Evolutionary conservation across 64 coral and sea anemone species (phyloP).

Genomic region (Montipora foliosa): DNA sequence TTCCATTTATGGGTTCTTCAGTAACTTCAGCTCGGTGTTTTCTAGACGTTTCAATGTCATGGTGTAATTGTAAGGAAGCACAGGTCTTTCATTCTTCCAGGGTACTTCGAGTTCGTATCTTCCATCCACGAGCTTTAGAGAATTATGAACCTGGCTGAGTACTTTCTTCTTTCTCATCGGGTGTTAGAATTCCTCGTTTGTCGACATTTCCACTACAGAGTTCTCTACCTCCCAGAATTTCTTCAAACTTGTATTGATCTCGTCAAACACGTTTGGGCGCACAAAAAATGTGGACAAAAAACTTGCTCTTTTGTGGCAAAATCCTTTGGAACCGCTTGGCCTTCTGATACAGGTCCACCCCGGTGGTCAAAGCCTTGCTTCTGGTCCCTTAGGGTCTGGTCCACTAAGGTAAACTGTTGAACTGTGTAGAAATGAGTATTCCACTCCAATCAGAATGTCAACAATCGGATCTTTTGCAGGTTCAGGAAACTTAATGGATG

Average conservation of each 20-base stretch:
- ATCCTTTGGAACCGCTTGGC: neutral
- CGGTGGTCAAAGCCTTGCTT: constrained; percentile 52
- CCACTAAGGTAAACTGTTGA: constrained; percentile 55
- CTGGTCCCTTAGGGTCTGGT: constrained; percentile 46
- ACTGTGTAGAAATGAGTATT: constrained; percentile 56
- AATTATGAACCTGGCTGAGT: constrained; percentile 35
- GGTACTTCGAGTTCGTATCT: constrained; percentile 47
- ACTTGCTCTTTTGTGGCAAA: neutral
- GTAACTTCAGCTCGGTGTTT: constrained; percentile 77
- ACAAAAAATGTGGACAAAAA: constrained; percentile 16
- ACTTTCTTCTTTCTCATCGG: constrained; percentile 5
- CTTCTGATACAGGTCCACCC: constrained; percentile 22
- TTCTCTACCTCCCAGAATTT: constrained; percentile 13
- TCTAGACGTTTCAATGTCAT: constrained; percentile 60
- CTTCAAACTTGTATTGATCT: neutral
- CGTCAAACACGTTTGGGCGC: constrained; percentile 5
- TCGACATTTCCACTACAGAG: constrained; percentile 64
- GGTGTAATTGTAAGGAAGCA: neutral
- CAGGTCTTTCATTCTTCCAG: constrained; percentile 63
- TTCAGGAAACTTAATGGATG: neutral
- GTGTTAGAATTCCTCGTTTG: neutral
- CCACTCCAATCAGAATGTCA: constrained; percentile 71
- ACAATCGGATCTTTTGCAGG: constrained; percentile 40
- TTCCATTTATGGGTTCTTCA: constrained; percentile 37
- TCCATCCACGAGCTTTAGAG: neutral